Evolutionary conservation across 2,888 invertebrate genomes (phyloP).

Genomic region (Ormia ochracea): DNA sequence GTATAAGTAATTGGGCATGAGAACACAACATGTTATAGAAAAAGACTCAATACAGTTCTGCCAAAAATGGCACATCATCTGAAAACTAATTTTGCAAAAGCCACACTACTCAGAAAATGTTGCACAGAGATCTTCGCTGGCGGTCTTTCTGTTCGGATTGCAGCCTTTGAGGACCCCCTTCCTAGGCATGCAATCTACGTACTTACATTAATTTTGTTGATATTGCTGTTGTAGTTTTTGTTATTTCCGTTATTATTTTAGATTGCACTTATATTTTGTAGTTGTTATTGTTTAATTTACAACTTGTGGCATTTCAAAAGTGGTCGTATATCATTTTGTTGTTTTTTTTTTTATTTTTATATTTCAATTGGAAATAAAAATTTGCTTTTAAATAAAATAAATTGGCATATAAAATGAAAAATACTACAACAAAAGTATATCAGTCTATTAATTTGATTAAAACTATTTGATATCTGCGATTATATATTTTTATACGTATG

Average conservation of each 20-base stretch:
- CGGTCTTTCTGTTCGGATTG: not conserved
- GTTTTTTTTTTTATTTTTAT: not conserved
- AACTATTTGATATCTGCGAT: not conserved
- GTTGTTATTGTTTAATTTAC: conserved; percentile 60
- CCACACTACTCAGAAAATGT: too few species aligned
- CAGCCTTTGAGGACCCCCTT: not conserved
- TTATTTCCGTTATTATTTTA: conserved; percentile 43
- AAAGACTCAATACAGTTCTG: too few species aligned
- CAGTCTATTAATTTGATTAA: not conserved
- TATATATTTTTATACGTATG: not conserved
- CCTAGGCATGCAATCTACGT: not conserved
- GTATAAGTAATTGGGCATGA: too few species aligned
- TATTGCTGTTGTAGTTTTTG: conserved; percentile 35
- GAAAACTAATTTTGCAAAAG: too few species aligned
- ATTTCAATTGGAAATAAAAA: not conserved
- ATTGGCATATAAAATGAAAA: not conserved
- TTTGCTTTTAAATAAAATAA: conserved; percentile 1
- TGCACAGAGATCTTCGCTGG: too few species aligned
- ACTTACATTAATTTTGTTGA: conserved; percentile 39
- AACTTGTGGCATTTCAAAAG: conserved; percentile 58
- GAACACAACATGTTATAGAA: too few species aligned
- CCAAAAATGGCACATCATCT: too few species aligned
- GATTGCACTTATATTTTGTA: conserved; percentile 57
- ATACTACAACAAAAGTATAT: not conserved
- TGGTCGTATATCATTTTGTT: conserved; percentile 27